These are phyloP conservation scores for Silurus lanzhouensis DNA, from an alignment of 2,797 vertebrate genomes.

Conservation along the genomic window DNA sequence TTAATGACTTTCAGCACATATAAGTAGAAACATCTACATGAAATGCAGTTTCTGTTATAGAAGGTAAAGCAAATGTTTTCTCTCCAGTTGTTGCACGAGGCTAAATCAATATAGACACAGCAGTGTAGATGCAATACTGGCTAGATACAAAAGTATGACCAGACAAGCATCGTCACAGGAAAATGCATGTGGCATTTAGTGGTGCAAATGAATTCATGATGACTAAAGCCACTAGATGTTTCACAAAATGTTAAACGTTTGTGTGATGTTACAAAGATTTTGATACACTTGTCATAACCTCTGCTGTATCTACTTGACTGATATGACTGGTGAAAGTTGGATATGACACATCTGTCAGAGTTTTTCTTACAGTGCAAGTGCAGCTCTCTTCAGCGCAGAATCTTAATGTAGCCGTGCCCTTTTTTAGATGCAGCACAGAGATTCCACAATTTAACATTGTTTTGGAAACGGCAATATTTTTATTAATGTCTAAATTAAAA, in stretches of 20 bases:
- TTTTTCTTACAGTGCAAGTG: neutral
- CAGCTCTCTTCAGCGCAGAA: neutral
- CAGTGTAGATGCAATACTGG: neutral
- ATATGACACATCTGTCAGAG: neutral
- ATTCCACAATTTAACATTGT: neutral
- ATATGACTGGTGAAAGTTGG: neutral
- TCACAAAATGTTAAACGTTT: neutral
- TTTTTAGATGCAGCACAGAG: neutral
- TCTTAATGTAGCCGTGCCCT: neutral
- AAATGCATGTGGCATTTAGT: too few species aligned
- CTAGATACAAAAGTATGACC: neutral
- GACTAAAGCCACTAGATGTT: neutral
- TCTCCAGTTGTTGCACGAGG: neutral
- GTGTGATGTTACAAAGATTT: too few species aligned
- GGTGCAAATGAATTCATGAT: neutral
- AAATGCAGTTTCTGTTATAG: neutral
- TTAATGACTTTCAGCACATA: neutral
- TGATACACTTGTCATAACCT: neutral
- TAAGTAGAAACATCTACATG: neutral
- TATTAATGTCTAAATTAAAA: constrained; percentile 3
- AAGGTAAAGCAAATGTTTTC: neutral
- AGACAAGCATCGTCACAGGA: neutral
- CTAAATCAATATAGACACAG: neutral
- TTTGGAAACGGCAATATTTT: neutral
- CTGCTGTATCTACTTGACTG: neutral